phyloP scores from a whole-genome alignment of 2,113 vertebrate species.

The Dipodomys stephensi region DNA sequence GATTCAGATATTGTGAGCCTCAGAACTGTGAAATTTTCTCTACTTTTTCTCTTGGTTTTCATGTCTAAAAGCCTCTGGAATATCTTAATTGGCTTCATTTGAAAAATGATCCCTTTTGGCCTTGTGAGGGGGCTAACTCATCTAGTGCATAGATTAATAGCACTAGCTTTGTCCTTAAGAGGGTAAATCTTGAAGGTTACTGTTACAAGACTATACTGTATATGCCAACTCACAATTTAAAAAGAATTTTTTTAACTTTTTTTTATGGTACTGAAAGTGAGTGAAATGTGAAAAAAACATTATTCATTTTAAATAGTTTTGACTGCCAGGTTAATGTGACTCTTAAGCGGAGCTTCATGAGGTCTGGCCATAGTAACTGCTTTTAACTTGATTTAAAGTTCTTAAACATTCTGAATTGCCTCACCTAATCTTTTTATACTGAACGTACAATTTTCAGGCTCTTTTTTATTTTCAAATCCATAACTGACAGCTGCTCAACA shows the following conservation, averaged over 20 bases:
- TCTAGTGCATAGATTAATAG: not conserved
- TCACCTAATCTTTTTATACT: slow-evolving; percentile 77
- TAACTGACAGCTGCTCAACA: slow-evolving; percentile 81
- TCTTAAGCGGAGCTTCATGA: slow-evolving; percentile 73
- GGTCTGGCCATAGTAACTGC: slow-evolving; percentile 78
- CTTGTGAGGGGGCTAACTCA: not conserved
- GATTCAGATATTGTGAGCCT: not conserved
- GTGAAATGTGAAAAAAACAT: slow-evolving; percentile 76
- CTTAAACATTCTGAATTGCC: slow-evolving; percentile 78
- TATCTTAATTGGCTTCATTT: slow-evolving; percentile 60
- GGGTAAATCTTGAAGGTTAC: slow-evolving; percentile 29
- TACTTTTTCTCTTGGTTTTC: slow-evolving; percentile 37
- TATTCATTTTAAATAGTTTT: slow-evolving; percentile 83
- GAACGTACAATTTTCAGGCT: slow-evolving; percentile 72
- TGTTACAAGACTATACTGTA: fast-evolving
- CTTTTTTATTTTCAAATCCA: slow-evolving; percentile 79
- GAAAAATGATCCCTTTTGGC: slow-evolving; percentile 30
- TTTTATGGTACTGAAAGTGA: slow-evolving; percentile 51
- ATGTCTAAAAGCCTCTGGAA: slow-evolving; percentile 36
- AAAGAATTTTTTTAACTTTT: not conserved
- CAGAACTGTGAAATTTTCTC: slow-evolving; percentile 3
- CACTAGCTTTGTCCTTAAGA: slow-evolving; percentile 31
- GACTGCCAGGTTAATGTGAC: slow-evolving; percentile 78
- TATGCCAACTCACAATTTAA: not conserved
- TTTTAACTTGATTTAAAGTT: slow-evolving; percentile 83